These are phyloP conservation scores for Rhabdornis inornatus DNA, from an alignment of 2,113 vertebrate species.

Conservation along the genomic window DNA sequence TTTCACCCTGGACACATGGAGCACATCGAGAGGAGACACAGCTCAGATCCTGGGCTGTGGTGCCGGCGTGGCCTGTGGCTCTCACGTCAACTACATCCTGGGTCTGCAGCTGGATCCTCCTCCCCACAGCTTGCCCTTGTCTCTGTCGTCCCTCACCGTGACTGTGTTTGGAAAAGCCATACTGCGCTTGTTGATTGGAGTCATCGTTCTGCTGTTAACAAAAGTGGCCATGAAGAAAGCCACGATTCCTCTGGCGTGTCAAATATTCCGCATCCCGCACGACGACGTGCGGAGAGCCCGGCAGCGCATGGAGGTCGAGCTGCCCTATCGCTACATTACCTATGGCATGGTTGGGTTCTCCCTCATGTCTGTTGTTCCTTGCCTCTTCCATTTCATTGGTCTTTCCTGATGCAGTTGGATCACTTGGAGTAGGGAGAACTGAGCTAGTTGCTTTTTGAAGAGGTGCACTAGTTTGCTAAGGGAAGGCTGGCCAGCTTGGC, in stretches of 20 bases:
- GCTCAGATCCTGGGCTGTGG: constrained; percentile 93
- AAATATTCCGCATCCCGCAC: constrained; percentile 70
- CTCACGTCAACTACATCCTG: constrained; percentile 78
- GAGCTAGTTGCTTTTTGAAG: constrained; percentile 37
- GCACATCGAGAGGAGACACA: constrained; percentile 93
- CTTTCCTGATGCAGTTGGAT: constrained; percentile 76
- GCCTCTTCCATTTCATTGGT: constrained; percentile 77
- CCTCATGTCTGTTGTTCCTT: constrained; percentile 84
- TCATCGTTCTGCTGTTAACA: constrained; percentile 78
- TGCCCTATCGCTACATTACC: constrained; percentile 93
- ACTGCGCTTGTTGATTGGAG: constrained; percentile 80
- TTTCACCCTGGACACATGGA: constrained; percentile 96
- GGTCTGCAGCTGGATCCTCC: constrained; percentile 81
- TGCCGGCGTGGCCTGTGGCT: constrained; percentile 88
- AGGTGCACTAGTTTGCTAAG: constrained; percentile 30
- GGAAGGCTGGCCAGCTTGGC: constrained; percentile 17
- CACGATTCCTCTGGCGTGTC: constrained; percentile 86
- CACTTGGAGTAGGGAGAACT: neutral
- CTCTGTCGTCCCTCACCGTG: constrained; percentile 65
- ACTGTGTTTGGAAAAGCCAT: constrained; percentile 72
- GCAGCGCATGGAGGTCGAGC: constrained; percentile 93
- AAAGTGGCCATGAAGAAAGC: constrained; percentile 86
- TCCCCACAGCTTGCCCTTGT: constrained; percentile 75
- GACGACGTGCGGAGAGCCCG: constrained; percentile 82
- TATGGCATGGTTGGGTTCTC: constrained; percentile 89